These are phyloP conservation scores for Aphis craccivora DNA, from an alignment of 1,140 invertebrate species.

Conservation along the genomic window DNA sequence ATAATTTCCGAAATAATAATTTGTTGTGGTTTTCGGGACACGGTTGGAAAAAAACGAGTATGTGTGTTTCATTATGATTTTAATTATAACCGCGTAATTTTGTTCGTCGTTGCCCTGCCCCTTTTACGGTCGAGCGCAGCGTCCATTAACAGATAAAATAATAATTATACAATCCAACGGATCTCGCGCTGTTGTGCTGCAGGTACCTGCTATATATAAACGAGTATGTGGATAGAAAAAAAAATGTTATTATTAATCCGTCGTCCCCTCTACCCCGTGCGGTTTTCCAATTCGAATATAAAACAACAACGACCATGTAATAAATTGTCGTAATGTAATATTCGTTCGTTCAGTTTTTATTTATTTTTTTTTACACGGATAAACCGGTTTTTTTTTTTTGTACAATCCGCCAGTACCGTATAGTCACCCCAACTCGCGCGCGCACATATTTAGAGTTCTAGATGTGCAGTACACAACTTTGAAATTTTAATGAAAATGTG, in stretches of 20 bases:
- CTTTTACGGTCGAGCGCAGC: background rate
- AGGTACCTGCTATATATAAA: conserved; percentile 28
- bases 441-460: background rate
- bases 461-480: background rate
- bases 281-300: conserved; percentile 38
- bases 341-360: conserved; percentile 6
- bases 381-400: conserved; percentile 23
- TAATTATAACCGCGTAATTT: conserved; percentile 47
- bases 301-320: conserved; percentile 30
- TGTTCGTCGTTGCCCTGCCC: background rate
- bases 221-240: background rate
- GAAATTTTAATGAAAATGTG: conserved; percentile 51
- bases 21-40: conserved; percentile 15
- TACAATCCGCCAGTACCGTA: background rate
- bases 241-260: conserved; percentile 21
- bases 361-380: background rate
- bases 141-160: conserved; percentile 17
- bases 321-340: conserved; percentile 45
- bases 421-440: background rate
- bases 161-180: conserved; percentile 44
- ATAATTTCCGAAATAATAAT: conserved; percentile 44
- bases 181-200: background rate
- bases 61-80: conserved; percentile 28
- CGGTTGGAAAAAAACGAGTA: background rate
- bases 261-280: background rate